phyloP scores from a whole-genome alignment of 2,797 vertebrate species.

The Cossypha caffra region DNA sequence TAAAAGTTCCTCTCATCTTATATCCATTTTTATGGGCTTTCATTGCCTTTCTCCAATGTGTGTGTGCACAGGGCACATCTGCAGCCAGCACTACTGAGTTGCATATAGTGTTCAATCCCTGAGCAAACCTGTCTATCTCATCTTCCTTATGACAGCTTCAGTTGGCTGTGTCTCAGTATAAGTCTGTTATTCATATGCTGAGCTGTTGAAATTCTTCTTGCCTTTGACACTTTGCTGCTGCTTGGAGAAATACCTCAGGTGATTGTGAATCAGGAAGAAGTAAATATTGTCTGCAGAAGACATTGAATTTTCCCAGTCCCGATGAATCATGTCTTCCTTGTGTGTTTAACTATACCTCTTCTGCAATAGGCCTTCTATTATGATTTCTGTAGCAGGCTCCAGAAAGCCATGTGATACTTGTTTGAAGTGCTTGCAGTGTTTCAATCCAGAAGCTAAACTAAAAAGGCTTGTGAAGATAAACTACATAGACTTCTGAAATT shows the following conservation, averaged over 20 bases:
- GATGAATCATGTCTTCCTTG: background rate
- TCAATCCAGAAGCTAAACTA: background rate
- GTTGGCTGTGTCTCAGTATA: background rate
- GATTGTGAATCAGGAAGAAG: background rate
- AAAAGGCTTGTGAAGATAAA: background rate
- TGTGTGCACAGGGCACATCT: background rate
- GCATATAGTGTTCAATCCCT: background rate
- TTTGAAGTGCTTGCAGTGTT: background rate
- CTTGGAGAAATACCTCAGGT: background rate
- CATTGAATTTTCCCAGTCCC: background rate
- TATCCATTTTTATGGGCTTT: background rate
- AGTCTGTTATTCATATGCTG: background rate
- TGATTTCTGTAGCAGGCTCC: background rate
- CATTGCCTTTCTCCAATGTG: background rate
- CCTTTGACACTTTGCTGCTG: background rate
- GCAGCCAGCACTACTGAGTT: background rate
- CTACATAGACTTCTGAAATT: background rate
- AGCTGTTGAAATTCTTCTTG: constrained; percentile 16
- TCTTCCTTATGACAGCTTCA: background rate
- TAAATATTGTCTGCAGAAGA: background rate
- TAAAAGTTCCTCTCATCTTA: background rate
- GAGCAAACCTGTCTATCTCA: background rate
- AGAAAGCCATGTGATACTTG: background rate
- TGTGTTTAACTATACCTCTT: background rate
- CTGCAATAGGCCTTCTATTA: background rate